Percentiles rank a stretch among this genome's conserved stretches.
Evolutionary conservation across 2,888 invertebrate genomes (phyloP).

Genomic region (Phaedon cochleariae): DNA sequence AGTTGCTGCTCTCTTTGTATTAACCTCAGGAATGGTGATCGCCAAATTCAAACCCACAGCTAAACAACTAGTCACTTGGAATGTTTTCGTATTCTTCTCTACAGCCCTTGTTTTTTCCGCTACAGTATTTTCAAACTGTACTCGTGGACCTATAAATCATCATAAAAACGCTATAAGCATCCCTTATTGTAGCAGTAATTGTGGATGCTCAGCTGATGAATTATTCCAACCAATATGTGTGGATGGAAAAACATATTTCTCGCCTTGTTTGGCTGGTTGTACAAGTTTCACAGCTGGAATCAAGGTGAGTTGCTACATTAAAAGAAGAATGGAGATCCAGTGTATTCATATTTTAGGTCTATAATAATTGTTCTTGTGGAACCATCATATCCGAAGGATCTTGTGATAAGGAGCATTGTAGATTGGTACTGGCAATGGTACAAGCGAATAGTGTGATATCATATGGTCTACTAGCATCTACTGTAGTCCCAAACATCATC

Average conservation of each 20-base stretch:
- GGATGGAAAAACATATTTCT: conserved; percentile 70
- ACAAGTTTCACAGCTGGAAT: conserved; percentile 51
- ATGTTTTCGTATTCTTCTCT: conserved; percentile 56
- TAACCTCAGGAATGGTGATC: conserved; percentile 67
- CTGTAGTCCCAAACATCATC: conserved; percentile 64
- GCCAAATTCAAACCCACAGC: conserved; percentile 64
- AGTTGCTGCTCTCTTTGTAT: conserved; percentile 64
- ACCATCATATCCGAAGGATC: conserved; percentile 65
- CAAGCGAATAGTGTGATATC: conserved; percentile 52
- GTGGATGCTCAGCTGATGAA: conserved; percentile 64
- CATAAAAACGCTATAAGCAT: conserved; percentile 59
- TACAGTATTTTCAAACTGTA: conserved; percentile 54
- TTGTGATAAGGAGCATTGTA: conserved; percentile 65
- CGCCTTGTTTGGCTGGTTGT: conserved; percentile 80
- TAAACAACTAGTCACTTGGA: conserved; percentile 64
- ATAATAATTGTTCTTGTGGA: conserved; percentile 62
- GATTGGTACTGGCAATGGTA: conserved; percentile 63
- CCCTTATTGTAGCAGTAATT: conserved; percentile 66
- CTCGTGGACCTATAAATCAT: conserved; percentile 56
- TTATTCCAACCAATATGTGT: conserved; percentile 73
- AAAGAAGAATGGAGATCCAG: neutral
- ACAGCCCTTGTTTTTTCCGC: conserved; percentile 62
- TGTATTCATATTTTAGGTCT: conserved; percentile 55
- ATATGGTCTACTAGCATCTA: conserved; percentile 56
- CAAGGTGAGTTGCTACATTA: neutral